phyloP scores from a whole-genome alignment of 2,113 vertebrate species.

The Penelope pileata region DNA sequence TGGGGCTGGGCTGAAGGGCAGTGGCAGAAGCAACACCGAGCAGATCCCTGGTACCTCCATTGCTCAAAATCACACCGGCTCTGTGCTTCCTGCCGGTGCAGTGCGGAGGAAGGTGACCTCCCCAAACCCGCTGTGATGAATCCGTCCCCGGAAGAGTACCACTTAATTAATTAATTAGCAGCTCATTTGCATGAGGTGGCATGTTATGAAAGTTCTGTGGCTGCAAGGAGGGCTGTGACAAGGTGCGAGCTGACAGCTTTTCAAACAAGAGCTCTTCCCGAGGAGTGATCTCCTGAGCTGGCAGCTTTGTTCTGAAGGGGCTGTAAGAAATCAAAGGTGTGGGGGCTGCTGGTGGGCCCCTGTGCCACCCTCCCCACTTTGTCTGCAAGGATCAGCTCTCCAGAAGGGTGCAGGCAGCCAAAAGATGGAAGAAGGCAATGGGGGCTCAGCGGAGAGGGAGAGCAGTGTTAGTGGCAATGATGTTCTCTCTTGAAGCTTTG shows the following conservation, averaged over 20 bases:
- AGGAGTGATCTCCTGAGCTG: slow-evolving; percentile 46
- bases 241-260: slow-evolving; percentile 72
- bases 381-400: neutral
- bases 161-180: slow-evolving; percentile 83
- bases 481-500: neutral
- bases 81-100: neutral
- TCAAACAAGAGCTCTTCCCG: slow-evolving; percentile 68
- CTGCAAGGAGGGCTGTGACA: slow-evolving; percentile 60
- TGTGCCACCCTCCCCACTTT: neutral
- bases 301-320: slow-evolving; percentile 66
- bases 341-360: slow-evolving; percentile 6
- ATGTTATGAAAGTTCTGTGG: slow-evolving; percentile 74
- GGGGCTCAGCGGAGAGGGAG: neutral
- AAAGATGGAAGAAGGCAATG: neutral
- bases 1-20: neutral
- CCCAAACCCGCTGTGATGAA: slow-evolving; percentile 64
- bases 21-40: neutral
- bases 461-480: neutral
- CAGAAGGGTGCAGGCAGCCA: neutral
- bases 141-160: slow-evolving; percentile 70
- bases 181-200: slow-evolving; percentile 76
- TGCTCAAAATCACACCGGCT: neutral
- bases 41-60: neutral
- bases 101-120: neutral
- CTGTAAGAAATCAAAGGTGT: slow-evolving; percentile 61